phyloP scores from a whole-genome alignment of 1,140 invertebrate genomes.

The Eumaeus atala region DNA sequence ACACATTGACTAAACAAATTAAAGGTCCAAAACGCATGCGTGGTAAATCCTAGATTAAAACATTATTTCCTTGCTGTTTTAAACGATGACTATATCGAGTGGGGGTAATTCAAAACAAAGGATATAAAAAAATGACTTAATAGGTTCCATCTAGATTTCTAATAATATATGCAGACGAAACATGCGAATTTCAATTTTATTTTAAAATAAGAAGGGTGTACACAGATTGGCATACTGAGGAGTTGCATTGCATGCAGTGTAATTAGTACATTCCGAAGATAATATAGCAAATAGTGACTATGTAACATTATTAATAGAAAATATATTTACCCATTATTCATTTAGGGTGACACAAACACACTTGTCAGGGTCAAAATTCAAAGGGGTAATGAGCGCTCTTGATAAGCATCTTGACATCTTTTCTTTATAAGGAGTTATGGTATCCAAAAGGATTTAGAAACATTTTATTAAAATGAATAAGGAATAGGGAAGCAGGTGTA shows the following conservation, averaged over 20 bases:
- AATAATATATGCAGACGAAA: slow-evolving; percentile 24
- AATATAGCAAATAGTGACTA: slow-evolving; percentile 61
- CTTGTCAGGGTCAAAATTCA: slow-evolving; percentile 55
- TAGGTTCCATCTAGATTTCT: slow-evolving; percentile 12
- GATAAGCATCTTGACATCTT: slow-evolving; percentile 72
- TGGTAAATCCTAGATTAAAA: too few relatives aligned
- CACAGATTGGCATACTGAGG: slow-evolving; percentile 42
- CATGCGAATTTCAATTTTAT: slow-evolving; percentile 48
- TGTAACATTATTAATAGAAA: slow-evolving; percentile 56
- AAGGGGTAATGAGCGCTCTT: slow-evolving; percentile 51
- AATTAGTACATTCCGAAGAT: slow-evolving; percentile 70
- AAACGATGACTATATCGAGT: too few relatives aligned
- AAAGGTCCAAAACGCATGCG: too few relatives aligned
- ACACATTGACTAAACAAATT: slow-evolving; percentile 6
- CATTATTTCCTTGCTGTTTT: too few relatives aligned
- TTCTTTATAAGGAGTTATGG: slow-evolving; percentile 37
- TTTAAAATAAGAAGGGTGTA: slow-evolving; percentile 44
- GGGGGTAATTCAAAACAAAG: too few relatives aligned
- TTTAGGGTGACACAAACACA: slow-evolving; percentile 68
- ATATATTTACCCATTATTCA: slow-evolving; percentile 68
- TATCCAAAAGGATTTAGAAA: slow-evolving; percentile 5
- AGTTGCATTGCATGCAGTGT: slow-evolving; percentile 50
- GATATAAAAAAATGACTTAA: background rate
- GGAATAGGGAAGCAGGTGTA: slow-evolving; percentile 9
- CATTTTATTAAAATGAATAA: slow-evolving; percentile 36